These are phyloP conservation scores for Lasioglossum albipes DNA, from an alignment of 1,140 invertebrate genomes.

Conservation along the genomic window DNA sequence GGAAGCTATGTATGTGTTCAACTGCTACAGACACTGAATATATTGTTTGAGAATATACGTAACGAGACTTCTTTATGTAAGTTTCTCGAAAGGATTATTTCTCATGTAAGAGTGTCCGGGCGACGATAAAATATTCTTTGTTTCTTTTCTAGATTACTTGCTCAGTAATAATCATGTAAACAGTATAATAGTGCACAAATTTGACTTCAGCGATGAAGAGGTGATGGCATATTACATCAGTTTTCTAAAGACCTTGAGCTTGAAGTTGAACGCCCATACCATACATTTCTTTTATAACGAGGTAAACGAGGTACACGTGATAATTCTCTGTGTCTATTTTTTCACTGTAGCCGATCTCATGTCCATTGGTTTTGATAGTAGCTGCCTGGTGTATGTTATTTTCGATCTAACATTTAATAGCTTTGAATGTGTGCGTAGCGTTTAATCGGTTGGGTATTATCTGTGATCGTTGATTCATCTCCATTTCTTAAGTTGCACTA, in stretches of 20 bases:
- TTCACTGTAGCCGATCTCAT: constrained; percentile 42
- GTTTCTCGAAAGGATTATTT: constrained; percentile 72
- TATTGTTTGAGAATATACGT: constrained; percentile 99
- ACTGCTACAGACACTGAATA: constrained; percentile 98
- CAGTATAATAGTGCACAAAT: constrained; percentile 99
- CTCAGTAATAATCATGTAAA: constrained; percentile 99
- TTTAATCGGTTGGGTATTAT: constrained; percentile 6
- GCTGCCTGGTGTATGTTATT: constrained; percentile 11
- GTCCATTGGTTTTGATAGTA: constrained; percentile 40
- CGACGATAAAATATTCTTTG: background rate
- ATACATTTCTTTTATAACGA: constrained; percentile 99
- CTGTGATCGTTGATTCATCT: constrained; percentile 1
- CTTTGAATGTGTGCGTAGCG: constrained; percentile 3
- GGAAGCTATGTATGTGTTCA: constrained; percentile 99
- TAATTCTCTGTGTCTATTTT: constrained; percentile 49
- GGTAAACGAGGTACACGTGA: constrained; percentile 83
- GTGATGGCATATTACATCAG: constrained; percentile 99
- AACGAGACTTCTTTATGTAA: constrained; percentile 99
- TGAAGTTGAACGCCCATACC: constrained; percentile 99
- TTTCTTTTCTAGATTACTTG: constrained; percentile 93
- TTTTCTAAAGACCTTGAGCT: constrained; percentile 97
- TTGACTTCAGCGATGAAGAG: constrained; percentile 99
- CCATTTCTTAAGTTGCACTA: constrained; percentile 23
- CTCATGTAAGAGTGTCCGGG: background rate
- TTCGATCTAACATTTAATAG: background rate